Percentiles rank a stretch among this genome's conserved stretches.
phyloP scores from a whole-genome alignment of 2,797 vertebrate species.

The Ptychadena robeensis region DNA sequence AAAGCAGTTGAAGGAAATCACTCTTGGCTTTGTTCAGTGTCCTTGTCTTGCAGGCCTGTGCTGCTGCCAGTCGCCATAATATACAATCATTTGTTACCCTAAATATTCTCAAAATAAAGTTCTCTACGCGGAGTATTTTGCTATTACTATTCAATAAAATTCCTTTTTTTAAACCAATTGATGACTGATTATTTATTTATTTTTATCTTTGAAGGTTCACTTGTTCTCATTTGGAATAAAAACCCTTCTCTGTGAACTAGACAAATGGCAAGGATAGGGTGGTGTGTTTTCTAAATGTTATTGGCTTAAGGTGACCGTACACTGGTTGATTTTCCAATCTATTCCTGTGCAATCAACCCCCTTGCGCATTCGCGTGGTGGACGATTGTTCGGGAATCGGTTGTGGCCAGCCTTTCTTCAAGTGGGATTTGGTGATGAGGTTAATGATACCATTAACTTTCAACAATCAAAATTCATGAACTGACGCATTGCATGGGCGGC shows the following conservation, averaged over 20 bases:
- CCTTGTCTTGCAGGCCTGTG: background rate
- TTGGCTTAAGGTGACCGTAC: no score
- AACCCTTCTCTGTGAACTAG: background rate
- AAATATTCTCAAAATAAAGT: slow-evolving; percentile 4
- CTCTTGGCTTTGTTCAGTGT: background rate
- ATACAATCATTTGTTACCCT: background rate
- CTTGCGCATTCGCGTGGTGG: no score
- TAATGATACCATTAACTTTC: no score
- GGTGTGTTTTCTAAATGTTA: background rate
- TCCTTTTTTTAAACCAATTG: slow-evolving; percentile 23
- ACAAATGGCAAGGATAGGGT: background rate
- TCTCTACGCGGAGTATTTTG: slow-evolving; percentile 8
- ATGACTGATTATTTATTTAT: background rate
- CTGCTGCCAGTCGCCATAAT: slow-evolving; percentile 1
- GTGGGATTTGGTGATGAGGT: no score
- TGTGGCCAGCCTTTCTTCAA: no score
- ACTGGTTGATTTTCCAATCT: no score
- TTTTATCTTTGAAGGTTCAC: background rate
- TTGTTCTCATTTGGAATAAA: no score
- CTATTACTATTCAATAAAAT: slow-evolving; percentile 23
- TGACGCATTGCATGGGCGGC: no score
- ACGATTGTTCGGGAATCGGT: no score
- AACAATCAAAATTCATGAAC: no score
- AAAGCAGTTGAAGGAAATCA: slow-evolving; percentile 6
- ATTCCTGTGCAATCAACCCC: no score